phyloP scores from a whole-genome alignment of 2,797 vertebrate genomes.

The Danio jaintianensis region DNA sequence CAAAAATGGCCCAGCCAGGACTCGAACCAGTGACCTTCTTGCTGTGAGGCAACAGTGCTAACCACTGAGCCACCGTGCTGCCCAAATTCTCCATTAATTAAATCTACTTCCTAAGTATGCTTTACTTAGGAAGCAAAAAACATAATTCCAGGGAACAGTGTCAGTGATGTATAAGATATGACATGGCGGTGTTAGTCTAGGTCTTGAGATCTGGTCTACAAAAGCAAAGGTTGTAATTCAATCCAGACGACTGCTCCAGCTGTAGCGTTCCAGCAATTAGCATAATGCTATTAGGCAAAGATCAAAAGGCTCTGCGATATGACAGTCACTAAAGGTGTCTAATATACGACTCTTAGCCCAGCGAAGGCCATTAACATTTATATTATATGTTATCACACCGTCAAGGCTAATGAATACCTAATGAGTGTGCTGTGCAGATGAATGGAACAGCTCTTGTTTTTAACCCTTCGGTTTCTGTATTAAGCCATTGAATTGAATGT shows the following conservation, averaged over 20 bases:
- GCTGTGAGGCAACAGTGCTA: too few relatives aligned
- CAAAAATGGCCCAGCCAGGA: too few relatives aligned
- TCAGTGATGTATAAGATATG: conserved; percentile 9
- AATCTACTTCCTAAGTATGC: too few relatives aligned
- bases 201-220: background rate
- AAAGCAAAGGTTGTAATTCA: background rate
- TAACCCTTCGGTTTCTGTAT: background rate
- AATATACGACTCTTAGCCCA: conserved; percentile 1
- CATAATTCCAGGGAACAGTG: background rate
- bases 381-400: conserved; percentile 22
- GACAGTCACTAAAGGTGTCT: conserved; percentile 30
- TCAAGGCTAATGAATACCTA: conserved; percentile 29
- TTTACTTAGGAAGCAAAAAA: background rate
- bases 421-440: background rate
- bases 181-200: background rate
- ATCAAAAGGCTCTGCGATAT: conserved; percentile 27
- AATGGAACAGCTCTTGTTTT: background rate
- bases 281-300: conserved; percentile 28
- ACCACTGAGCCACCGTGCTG: too few relatives aligned
- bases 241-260: background rate
- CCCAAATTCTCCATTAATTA: too few relatives aligned
- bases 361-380: conserved; percentile 35
- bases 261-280: background rate
- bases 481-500: background rate
- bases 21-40: too few relatives aligned